Conservation (phyloP, 2,797 vertebrate species). For the Ambastaia sidthimunki region DNA sequence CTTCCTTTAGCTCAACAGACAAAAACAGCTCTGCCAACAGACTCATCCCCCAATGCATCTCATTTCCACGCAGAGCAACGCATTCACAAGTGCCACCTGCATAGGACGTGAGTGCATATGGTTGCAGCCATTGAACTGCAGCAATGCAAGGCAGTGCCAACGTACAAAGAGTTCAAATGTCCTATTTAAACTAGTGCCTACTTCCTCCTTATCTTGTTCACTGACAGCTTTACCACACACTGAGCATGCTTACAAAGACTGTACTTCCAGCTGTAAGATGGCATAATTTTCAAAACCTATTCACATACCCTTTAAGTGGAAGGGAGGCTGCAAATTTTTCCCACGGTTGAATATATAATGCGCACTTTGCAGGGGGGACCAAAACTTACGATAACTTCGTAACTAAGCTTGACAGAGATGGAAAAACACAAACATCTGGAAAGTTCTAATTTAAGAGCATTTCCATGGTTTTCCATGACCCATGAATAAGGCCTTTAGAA, state of each 20-base stretch:
- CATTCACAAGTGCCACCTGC: slow-evolving; percentile 39
- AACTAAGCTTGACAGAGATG: background rate
- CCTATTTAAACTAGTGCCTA: slow-evolving; percentile 26
- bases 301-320: background rate
- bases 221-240: slow-evolving; percentile 42
- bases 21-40: background rate
- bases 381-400: background rate
- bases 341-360: background rate
- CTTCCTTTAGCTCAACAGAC: background rate
- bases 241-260: slow-evolving; percentile 25
- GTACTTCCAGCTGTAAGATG: background rate
- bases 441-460: slow-evolving; percentile 4
- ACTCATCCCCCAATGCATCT: background rate
- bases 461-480: slow-evolving; percentile 21
- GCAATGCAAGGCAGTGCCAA: slow-evolving; percentile 21
- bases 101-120: background rate
- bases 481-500: slow-evolving; percentile 43
- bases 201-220: slow-evolving; percentile 45
- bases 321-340: background rate
- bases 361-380: background rate
- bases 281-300: slow-evolving; percentile 12
- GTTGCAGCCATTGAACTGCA: background rate
- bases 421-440: slow-evolving; percentile 31
- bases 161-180: slow-evolving; percentile 39
- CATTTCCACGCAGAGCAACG: slow-evolving; percentile 4